phyloP scores from a whole-genome alignment of 2,888 invertebrate genomes.

The Temnothorax ravouxi region DNA sequence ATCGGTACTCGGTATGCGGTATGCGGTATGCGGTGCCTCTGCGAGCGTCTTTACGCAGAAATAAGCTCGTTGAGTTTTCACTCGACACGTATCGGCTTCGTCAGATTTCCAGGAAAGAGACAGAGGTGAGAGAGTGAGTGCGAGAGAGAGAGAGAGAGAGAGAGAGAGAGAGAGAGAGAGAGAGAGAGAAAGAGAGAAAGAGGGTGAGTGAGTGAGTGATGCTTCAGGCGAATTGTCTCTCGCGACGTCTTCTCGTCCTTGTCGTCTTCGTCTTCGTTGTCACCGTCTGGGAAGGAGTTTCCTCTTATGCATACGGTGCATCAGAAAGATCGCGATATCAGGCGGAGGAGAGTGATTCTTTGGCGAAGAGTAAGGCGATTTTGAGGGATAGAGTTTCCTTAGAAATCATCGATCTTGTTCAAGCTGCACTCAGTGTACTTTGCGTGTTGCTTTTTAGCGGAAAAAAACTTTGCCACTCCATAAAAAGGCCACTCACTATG shows the following conservation, averaged over 20 bases:
- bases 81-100: not conserved
- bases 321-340: conserved; percentile 49
- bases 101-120: not conserved
- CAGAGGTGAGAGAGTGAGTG: too few relatives aligned
- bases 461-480: conserved; percentile 14
- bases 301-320: conserved; percentile 19
- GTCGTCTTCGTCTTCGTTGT: conserved; percentile 25
- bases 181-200: not conserved
- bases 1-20: not conserved
- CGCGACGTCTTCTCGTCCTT: not conserved
- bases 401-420: conserved; percentile 44
- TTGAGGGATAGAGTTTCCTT: conserved; percentile 41
- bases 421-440: conserved; percentile 45
- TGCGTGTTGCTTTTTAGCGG: conserved; percentile 26
- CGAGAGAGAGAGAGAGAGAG: not conserved
- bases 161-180: not conserved
- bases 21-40: not conserved
- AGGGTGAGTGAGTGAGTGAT: not conserved
- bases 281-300: conserved; percentile 30
- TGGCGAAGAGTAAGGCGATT: conserved; percentile 39
- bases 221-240: not conserved
- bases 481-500: conserved; percentile 1
- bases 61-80: conserved; percentile 20
- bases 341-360: conserved; percentile 43
- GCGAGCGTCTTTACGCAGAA: not conserved